A percentile compares a stretch with the other conserved stretches of the same genome.
These are phyloP conservation scores for Murina feae DNA, from an alignment of 2,113 vertebrate genomes.

Conservation along the genomic window DNA sequence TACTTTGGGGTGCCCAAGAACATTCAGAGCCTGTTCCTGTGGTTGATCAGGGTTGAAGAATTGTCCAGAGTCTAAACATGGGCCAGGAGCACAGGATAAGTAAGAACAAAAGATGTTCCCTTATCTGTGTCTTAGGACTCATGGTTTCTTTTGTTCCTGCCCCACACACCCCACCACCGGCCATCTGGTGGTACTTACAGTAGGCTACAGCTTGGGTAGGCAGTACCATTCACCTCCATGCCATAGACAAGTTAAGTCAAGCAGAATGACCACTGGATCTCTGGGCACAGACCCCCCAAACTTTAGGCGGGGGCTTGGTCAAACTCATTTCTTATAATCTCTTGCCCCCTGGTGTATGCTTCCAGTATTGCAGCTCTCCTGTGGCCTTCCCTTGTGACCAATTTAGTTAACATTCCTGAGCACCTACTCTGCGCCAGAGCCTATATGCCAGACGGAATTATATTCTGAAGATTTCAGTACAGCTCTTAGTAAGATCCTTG, in stretches of 20 bases:
- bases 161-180: neutral
- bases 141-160: neutral
- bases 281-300: neutral
- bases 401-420: neutral
- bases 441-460: neutral
- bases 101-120: neutral
- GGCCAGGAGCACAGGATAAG: neutral
- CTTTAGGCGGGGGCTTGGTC: neutral
- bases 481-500: neutral
- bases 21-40: neutral
- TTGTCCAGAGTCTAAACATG: neutral
- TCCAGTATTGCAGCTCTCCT: neutral
- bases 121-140: neutral
- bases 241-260: neutral
- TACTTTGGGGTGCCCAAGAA: neutral
- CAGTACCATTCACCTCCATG: neutral
- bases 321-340: constrained; percentile 12
- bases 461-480: neutral
- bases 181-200: neutral
- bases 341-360: constrained; percentile 11
- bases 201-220: neutral
- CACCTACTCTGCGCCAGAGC: neutral
- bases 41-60: neutral
- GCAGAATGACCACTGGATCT: neutral
- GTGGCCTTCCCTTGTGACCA: neutral